Evolutionary conservation across 2,797 vertebrate species (phyloP), one percentile per base, ranked within the genome.

Genomic region (Leuciscus waleckii): DNA sequence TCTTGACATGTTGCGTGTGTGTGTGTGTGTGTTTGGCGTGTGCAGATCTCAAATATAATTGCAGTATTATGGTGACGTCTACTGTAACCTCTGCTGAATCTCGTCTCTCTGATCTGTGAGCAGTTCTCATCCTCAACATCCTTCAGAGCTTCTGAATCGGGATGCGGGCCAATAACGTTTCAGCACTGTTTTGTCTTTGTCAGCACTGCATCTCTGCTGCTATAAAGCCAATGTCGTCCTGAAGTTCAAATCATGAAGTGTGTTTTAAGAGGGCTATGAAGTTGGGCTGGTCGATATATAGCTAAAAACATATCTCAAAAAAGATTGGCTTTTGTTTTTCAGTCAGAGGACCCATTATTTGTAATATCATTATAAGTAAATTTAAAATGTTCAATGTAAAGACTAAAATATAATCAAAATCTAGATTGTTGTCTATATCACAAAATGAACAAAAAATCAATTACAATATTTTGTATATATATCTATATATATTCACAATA

Each of bases 201-300:
- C 87, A 89, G 89, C 87, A 87, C 65, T 46, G 58, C 13, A 21
- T 51, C 70, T 79, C 43, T 2, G 23, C 14, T n/a, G 43, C 79
- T 67, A 68, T 78, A 79, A 85, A 85, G 69, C 41, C 85, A 85
- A 87, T 80, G 85, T 81, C 83, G 37, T 85, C 67, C 85, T 83
- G 75, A 81, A 68, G 37, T 82, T 81, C 85, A 56, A 37, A 73
- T 61, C 51, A 70, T 14, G 46, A 63, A 61, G 76, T 29, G 56
- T 73, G 32, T 69, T 29, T 32, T 71, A 77, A 78, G 37, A 74
- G 35, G 26, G n/a, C 70, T 23, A 41, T 21, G 35, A 35, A 49
- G n/a, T 65, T 51, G 58, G 54, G 35, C 14, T 11, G 54, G 75
- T 41, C 23, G 14, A 61, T 41, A 37, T 76, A 26, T 5, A 76